Base-by-base conservation (phyloP, 2,888 invertebrate species). In the Isotomurus palustris region DNA sequence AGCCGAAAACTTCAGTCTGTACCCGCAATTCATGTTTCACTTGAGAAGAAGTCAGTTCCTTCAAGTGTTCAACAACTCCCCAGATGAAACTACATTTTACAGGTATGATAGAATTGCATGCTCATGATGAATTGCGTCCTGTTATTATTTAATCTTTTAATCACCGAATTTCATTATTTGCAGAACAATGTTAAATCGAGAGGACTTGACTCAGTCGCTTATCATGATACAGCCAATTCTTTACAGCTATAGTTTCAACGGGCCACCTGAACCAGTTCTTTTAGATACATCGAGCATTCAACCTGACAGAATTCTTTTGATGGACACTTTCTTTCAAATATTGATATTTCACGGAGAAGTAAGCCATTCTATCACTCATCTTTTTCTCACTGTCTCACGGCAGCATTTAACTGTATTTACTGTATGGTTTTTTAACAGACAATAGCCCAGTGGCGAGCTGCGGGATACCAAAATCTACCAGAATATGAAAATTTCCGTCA, bases 291-390 rank as follows among this genome's bases (percentile, higher is more conserved):
- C 94, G 51, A 94, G 94, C 62, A 97, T 99, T 73, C 92, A 95
- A 76, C 87, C 95, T 0, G 99, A 99, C 76, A 82, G 94, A 60
- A 99, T 99, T 72, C 81, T 99, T 43, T 83, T 99, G 53, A 96
- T 99, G 96, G 99, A 99, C 78, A 97, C 99, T 0, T 99, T 99
- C 81, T 99, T 99, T 85, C 99, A 99, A 78, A 94, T 99, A 73
- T 84, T 99, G 56, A 99, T 99, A 73, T 99, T 96, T 78, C 96
- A 96, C 73, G 99, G 99, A 75, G 96, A 96, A 84, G 91, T 91
- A 75, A 73, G 69, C 68, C 14, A 24, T 21, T 14, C 19, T 10
- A 35, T 28, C 4, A 28, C n/a, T 28, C n/a, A 22, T n/a, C 4
- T 28, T 47, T 24, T 47, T n/a, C 5, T 17, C 40, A 12, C 6